These are phyloP conservation scores for Ooceraea biroi DNA, from an alignment of 1,140 invertebrate species.

Conservation along the genomic window DNA sequence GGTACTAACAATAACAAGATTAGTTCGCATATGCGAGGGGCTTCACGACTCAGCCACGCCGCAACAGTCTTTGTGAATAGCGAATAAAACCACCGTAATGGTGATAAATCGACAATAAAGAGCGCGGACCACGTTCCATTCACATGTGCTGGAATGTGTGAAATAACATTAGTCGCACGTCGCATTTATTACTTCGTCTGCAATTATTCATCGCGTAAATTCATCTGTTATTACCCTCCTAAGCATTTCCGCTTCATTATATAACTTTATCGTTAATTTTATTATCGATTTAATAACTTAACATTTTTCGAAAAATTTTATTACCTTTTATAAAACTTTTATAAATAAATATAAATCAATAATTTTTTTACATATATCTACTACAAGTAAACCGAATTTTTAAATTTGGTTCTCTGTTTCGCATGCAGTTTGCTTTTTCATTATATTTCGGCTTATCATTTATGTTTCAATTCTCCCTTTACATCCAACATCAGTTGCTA, in stretches of 20 bases:
- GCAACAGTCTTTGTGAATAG: conserved; percentile 51
- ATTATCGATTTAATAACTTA: not conserved
- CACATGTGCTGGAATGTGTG: not conserved
- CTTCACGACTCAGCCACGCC: conserved; percentile 60
- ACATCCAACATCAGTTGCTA: not conserved
- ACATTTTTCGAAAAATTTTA: not conserved
- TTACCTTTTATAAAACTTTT: not conserved
- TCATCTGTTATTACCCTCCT: not conserved
- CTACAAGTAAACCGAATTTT: not conserved
- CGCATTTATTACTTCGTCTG: conserved; percentile 13
- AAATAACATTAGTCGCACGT: conserved; percentile 12
- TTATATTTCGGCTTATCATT: not conserved
- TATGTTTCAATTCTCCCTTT: not conserved
- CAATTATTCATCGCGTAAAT: conserved; percentile 35
- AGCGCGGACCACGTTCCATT: conserved; percentile 9
- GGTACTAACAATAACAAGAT: conserved; percentile 77
- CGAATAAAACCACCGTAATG: conserved; percentile 60
- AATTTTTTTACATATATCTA: not conserved
- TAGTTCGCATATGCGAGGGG: conserved; percentile 67
- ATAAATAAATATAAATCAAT: not conserved
- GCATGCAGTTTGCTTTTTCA: not conserved
- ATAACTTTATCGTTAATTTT: not conserved
- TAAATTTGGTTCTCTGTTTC: not conserved
- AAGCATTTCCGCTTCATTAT: conserved; percentile 15
- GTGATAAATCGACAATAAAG: conserved; percentile 66